phyloP scores from a whole-genome alignment of 2,888 invertebrate species.

The Cephonodes hylas region DNA sequence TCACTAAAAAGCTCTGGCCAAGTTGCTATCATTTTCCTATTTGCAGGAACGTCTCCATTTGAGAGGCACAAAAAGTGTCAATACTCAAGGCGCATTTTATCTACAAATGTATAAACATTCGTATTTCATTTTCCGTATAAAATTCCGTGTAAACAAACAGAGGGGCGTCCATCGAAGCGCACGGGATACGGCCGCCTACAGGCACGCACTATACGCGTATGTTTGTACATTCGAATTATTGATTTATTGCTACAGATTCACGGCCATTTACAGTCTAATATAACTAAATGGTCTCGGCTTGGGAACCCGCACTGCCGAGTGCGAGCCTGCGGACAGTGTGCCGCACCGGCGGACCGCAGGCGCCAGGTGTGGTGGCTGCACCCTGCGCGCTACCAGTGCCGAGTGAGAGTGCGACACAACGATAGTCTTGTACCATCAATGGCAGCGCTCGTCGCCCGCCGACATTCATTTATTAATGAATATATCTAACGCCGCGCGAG shows the following conservation, averaged over 20 bases:
- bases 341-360: too few relatives aligned
- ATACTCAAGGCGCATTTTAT: not conserved
- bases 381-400: too few relatives aligned
- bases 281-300: not conserved
- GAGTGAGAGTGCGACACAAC: not conserved
- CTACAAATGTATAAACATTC: not conserved
- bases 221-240: not conserved
- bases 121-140: not conserved
- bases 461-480: not conserved
- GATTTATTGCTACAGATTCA: not conserved
- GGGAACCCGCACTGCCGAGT: not conserved
- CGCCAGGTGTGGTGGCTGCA: too few relatives aligned
- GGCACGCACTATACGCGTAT: not conserved
- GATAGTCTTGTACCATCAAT: not conserved
- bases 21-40: too few relatives aligned
- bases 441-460: not conserved
- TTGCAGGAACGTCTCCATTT: too few relatives aligned
- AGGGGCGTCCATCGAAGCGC: slow-evolving; percentile 5
- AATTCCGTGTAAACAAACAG: slow-evolving; percentile 1
- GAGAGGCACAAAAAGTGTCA: not conserved
- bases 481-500: not conserved
- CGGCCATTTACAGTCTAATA: not conserved
- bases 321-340: too few relatives aligned
- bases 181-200: not conserved
- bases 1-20: too few relatives aligned